Conservation (phyloP, 2,113 vertebrate genomes). For the human region GRCh38 chr2:174344501-174345000, state of each 20-base stretch:
- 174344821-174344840: not conserved
- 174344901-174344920: not conserved
- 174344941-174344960: not conserved
- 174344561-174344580: slow-evolving; percentile 1
- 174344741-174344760: not conserved
- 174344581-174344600: not conserved
- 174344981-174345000: slow-evolving; percentile 31
- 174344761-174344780: not conserved
- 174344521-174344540: not conserved
- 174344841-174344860: not conserved
- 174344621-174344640: slow-evolving; percentile 46
- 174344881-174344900: not conserved
- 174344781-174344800: not conserved
- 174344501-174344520: not conserved
- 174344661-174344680: slow-evolving; percentile 10
- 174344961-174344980: slow-evolving; percentile 25
- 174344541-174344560: slow-evolving; percentile 8
- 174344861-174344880: not conserved
- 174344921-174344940: not conserved
- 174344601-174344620: not conserved
- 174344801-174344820: not conserved
- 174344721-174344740: not conserved
- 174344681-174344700: not conserved
- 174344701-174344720: not conserved
- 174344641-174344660: not conserved